phyloP scores from a whole-genome alignment of 2,888 invertebrate species.

The Empis livida region DNA sequence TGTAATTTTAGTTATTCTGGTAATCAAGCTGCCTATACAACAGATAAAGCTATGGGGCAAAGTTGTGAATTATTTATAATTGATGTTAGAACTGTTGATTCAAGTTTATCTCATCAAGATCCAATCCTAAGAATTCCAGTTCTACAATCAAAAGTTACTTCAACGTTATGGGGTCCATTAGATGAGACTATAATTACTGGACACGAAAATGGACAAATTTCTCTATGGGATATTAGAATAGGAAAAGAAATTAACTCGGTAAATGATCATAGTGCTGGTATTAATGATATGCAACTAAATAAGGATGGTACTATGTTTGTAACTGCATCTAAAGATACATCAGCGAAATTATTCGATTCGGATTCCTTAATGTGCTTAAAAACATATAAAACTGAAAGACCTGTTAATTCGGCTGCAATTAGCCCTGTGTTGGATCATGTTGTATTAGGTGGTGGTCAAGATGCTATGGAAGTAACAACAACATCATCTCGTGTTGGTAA shows the following conservation, averaged over 20 bases:
- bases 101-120: conserved; percentile 50
- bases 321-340: conserved; percentile 92
- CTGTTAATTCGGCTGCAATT: conserved; percentile 95
- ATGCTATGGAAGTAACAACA: conserved; percentile 97
- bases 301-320: conserved; percentile 92
- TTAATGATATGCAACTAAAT: conserved; percentile 94
- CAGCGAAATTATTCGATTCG: conserved; percentile 89
- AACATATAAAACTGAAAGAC: conserved; percentile 93
- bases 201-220: conserved; percentile 86
- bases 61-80: conserved; percentile 82
- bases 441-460: conserved; percentile 96
- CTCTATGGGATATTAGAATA: conserved; percentile 77
- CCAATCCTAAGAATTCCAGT: conserved; percentile 71
- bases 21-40: conserved; percentile 83
- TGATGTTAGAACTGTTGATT: conserved; percentile 66
- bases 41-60: conserved; percentile 84
- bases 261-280: conserved; percentile 70
- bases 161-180: conserved; percentile 86
- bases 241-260: conserved; percentile 67
- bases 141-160: conserved; percentile 72
- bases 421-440: conserved; percentile 95
- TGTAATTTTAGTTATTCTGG: conserved; percentile 88
- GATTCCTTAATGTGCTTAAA: conserved; percentile 77
- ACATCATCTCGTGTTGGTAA: conserved; percentile 89
- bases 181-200: conserved; percentile 88